Base-by-base conservation (phyloP, 2,113 vertebrate species). In the Danionella cerebrum region DNA sequence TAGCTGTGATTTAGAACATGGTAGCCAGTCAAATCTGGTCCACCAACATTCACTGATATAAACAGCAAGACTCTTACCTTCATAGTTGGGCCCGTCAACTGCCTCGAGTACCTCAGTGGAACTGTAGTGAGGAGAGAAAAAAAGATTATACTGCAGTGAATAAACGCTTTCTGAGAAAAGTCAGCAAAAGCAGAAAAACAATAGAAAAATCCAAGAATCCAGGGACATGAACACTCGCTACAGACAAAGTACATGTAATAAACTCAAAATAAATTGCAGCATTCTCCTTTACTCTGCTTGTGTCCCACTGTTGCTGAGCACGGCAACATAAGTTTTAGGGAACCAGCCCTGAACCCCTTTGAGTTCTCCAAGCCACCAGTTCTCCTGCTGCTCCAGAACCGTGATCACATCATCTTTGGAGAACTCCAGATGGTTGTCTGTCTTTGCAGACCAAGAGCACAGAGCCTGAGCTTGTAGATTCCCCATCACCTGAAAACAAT, bases 371-470 rank as follows among this genome's bases (percentile, higher is more conserved):
- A 97, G 90, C 94, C 95, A 98, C 96, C 96, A 98, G 82, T 92
- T 97, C 80, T 98, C 96, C 82, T 98, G 96, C 82, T 97, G 90
- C 80, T 98, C 96, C 85, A 97, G 80, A 68, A 98, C 93, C 21
- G 89, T 90, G 67, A 98, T 97, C 38, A 94, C 76, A 14, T 98
- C 93, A 3, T 95, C 93, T 80, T 97, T 98, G 18, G 94, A 93
- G 84, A 98, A 98, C 84, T 97, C 98, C 77, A 98, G 89, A 82
- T 98, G 96, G 84, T 89, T 97, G 51, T 98, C 94, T 2, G 93
- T 98, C 87, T 98, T 97, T 69, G 93, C 95, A 12, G 94, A 96
- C 95, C 95, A 98, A 11, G 94, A 97, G 71, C 94, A 97, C 82
- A 97, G 89, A 22, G 96, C 95, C 85, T 95, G 92, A 76, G 92